A percentile compares a stretch with the other conserved stretches of the same genome.
phyloP scores from a whole-genome alignment of 2,888 invertebrate genomes.

The Lochmaea crataegi region DNA sequence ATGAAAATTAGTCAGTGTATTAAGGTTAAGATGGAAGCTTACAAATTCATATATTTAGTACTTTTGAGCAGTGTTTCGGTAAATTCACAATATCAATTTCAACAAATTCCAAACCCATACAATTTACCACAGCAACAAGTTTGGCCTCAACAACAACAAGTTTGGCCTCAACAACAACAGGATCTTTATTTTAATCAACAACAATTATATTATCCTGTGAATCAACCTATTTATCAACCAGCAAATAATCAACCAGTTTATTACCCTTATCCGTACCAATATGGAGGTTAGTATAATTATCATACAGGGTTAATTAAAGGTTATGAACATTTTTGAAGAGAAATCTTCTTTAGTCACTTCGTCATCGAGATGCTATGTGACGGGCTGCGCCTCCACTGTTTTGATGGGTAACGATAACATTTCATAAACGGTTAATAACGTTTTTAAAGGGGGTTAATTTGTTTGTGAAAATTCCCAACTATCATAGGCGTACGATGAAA shows the following conservation, averaged over 20 bases:
- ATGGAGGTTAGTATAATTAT: slow-evolving; percentile 6
- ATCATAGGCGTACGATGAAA: no score
- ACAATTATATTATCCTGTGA: slow-evolving; percentile 9
- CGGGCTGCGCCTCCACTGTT: no score
- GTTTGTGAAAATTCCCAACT: no score
- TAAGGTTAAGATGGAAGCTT: slow-evolving; percentile 11
- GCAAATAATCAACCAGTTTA: slow-evolving; percentile 3
- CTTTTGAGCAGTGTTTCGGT: background rate
- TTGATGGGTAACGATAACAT: no score
- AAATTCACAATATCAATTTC: slow-evolving; percentile 15
- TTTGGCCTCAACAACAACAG: background rate
- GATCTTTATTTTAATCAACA: slow-evolving; percentile 6
- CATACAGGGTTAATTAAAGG: background rate
- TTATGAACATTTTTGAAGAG: no score
- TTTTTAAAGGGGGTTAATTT: no score
- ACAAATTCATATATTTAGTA: background rate
- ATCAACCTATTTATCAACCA: background rate
- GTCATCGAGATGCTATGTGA: no score
- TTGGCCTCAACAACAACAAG: background rate
- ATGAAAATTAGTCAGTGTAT: background rate
- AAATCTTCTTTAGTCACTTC: no score
- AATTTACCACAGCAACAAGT: background rate
- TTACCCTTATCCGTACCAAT: slow-evolving; percentile 18
- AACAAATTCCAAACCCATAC: slow-evolving; percentile 1
- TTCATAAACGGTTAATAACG: no score